phyloP scores from a whole-genome alignment of 2,797 vertebrate species.

The Gymnocypris eckloni region DNA sequence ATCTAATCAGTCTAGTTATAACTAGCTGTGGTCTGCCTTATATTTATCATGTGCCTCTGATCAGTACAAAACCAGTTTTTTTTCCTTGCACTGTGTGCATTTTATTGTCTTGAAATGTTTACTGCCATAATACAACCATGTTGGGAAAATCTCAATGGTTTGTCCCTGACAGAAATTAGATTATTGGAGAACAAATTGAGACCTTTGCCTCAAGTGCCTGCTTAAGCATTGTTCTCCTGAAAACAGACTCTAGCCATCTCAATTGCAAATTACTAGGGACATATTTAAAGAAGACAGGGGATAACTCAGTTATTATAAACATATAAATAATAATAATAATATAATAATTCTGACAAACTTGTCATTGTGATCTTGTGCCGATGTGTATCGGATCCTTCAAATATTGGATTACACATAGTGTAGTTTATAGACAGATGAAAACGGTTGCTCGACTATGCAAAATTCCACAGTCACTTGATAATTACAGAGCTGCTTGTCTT shows the following conservation, averaged over 20 bases:
- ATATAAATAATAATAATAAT: background rate
- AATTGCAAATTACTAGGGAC: too few species aligned
- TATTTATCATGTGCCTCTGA: slow-evolving; percentile 27
- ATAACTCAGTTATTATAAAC: background rate
- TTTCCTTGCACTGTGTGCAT: background rate
- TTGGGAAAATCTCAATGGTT: background rate
- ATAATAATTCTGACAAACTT: background rate
- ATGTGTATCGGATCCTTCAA: background rate
- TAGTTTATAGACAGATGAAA: background rate
- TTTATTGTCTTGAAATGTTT: background rate
- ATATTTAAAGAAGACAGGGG: too few species aligned
- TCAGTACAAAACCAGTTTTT: slow-evolving; percentile 12
- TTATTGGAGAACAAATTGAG: background rate
- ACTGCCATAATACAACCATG: background rate
- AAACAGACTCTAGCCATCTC: too few species aligned
- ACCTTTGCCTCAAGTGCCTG: background rate
- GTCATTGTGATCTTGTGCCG: background rate
- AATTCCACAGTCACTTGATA: background rate
- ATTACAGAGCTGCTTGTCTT: background rate
- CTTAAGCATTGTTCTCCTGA: background rate
- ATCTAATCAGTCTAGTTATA: slow-evolving; percentile 59
- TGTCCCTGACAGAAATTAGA: background rate
- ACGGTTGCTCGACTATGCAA: background rate
- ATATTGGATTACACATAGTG: background rate
- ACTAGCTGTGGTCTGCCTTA: slow-evolving; percentile 57